Evolutionary conservation across 2,888 invertebrate genomes (phyloP).

Genomic region (Papilio protenor): DNA sequence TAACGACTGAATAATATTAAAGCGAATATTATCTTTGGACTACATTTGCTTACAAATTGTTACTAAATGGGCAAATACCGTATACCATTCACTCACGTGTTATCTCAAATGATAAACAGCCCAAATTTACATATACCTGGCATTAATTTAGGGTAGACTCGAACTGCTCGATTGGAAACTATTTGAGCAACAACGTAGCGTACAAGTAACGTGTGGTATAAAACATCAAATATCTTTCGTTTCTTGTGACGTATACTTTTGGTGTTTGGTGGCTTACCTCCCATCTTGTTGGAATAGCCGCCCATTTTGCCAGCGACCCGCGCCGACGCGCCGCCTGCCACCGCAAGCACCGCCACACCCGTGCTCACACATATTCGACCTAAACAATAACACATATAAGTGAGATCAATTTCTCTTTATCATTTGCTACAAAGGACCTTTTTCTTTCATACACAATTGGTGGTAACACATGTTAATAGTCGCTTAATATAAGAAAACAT

Average conservation of each 20-base stretch:
- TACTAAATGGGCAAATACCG: not conserved
- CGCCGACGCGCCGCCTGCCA: conserved; percentile 85
- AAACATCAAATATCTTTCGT: not conserved
- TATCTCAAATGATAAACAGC: not conserved
- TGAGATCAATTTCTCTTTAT: not conserved
- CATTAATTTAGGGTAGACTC: too few species aligned
- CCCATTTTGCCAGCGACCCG: conserved; percentile 92
- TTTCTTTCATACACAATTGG: not conserved
- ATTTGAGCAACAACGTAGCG: not conserved
- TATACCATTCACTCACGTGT: not conserved
- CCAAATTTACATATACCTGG: not conserved
- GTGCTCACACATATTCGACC: conserved; percentile 64
- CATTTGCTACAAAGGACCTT: not conserved
- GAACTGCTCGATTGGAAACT: not conserved
- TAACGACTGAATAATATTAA: not conserved
- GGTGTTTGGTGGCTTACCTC: conserved; percentile 82
- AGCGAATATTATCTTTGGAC: not conserved
- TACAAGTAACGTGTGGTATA: not conserved
- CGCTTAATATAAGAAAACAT: too few species aligned
- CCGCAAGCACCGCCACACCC: conserved; percentile 67
- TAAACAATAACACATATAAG: conserved; percentile 45
- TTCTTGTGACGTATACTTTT: not conserved
- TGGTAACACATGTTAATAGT: not conserved
- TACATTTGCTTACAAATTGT: not conserved
- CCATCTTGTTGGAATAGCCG: conserved; percentile 89